Conservation (phyloP, 1,140 invertebrate genomes). For the Pararge aegeria region DNA sequence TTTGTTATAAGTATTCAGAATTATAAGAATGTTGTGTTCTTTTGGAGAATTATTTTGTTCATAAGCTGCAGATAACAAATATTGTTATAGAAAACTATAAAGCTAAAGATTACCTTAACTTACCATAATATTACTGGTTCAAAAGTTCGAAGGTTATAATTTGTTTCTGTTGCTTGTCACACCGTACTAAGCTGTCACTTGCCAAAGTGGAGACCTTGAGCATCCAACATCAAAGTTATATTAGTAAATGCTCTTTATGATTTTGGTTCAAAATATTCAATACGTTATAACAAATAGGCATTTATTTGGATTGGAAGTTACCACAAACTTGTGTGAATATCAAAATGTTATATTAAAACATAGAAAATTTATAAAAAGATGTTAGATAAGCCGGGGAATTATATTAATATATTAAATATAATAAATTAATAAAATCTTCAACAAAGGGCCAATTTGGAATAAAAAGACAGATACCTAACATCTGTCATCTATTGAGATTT, state of each 20-base stretch:
- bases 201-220: too few species aligned
- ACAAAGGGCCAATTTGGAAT: slow-evolving; percentile 65
- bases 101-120: too few species aligned
- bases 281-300: slow-evolving; percentile 13
- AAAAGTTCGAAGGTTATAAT: too few species aligned
- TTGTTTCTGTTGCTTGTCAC: too few species aligned
- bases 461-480: slow-evolving; percentile 36
- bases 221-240: too few species aligned
- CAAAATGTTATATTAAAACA: slow-evolving; percentile 40
- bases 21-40: neutral
- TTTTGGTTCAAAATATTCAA: neutral
- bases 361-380: slow-evolving; percentile 37
- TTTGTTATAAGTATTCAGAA: slow-evolving; percentile 19
- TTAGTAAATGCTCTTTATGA: neutral
- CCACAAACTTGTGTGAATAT: slow-evolving; percentile 42
- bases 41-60: neutral
- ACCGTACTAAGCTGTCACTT: too few species aligned
- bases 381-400: slow-evolving; percentile 47
- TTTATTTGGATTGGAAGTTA: slow-evolving; percentile 29
- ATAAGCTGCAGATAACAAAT: too few species aligned
- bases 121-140: too few species aligned
- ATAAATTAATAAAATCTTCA: slow-evolving; percentile 37
- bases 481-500: slow-evolving; percentile 37
- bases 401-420: slow-evolving; percentile 33
- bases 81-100: too few species aligned